Percentiles rank a stretch among this genome's conserved stretches.
phyloP scores from a whole-genome alignment of 2,113 vertebrate genomes.

The Scytalopus superciliaris region DNA sequence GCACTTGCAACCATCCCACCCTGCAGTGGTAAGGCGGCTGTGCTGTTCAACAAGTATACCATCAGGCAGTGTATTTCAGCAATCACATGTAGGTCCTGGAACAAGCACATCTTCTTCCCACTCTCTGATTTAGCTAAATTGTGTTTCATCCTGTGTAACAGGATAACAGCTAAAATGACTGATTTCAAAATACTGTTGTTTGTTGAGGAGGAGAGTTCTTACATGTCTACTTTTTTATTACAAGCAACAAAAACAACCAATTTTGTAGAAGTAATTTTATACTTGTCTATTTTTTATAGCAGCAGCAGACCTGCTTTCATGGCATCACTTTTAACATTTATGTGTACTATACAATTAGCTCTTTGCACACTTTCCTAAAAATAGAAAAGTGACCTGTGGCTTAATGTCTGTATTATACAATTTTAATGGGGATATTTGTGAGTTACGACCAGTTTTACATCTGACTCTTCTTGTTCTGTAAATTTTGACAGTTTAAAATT shows the following conservation, averaged over 20 bases:
- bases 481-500: conserved; percentile 49
- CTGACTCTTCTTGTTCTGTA: conserved; percentile 33
- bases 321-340: conserved; percentile 55
- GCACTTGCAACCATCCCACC: not conserved
- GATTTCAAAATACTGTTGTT: conserved; percentile 15
- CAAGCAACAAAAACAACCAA: conserved; percentile 31
- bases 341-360: conserved; percentile 31
- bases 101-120: not conserved
- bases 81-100: not conserved
- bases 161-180: conserved; percentile 2
- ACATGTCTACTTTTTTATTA: conserved; percentile 68
- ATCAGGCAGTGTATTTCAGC: not conserved
- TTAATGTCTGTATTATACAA: conserved; percentile 40
- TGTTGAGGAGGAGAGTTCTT: conserved; percentile 12
- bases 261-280: conserved; percentile 82
- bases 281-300: conserved; percentile 81
- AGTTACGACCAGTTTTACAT: conserved; percentile 49
- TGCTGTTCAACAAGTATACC: not conserved
- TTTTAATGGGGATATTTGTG: conserved; percentile 50
- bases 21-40: not conserved
- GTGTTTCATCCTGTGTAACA: conserved; percentile 4
- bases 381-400: conserved; percentile 27
- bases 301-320: conserved; percentile 38
- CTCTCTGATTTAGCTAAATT: not conserved
- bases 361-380: conserved; percentile 65